Evolutionary conservation across 1,140 invertebrate species (phyloP).

Genomic region (Ctenoplectra terminalis): DNA sequence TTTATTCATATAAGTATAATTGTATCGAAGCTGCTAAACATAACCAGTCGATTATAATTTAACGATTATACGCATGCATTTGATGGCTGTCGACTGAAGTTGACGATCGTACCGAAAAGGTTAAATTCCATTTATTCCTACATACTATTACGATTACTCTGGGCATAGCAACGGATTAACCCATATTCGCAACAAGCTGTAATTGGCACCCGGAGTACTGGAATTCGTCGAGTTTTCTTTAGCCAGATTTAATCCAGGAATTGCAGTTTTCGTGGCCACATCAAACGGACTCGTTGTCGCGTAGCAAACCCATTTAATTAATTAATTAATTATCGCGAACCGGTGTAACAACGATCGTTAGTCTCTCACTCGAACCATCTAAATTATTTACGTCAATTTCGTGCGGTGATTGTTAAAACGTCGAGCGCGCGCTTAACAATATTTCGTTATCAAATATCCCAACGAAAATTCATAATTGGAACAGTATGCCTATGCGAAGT

Average conservation of each 20-base stretch:
- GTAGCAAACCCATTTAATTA: constrained; percentile 46
- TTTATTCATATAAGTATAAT: no score
- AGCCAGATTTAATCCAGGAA: constrained; percentile 29
- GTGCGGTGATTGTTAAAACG: neutral
- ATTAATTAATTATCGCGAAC: constrained; percentile 53
- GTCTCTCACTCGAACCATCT: neutral
- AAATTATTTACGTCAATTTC: constrained; percentile 19
- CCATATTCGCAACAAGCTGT: neutral
- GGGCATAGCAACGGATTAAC: neutral
- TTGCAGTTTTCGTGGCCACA: constrained; percentile 22
- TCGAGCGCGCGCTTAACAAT: neutral
- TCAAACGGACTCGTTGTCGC: constrained; percentile 32
- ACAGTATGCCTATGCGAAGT: neutral
- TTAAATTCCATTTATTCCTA: no score
- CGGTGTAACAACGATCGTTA: constrained; percentile 1
- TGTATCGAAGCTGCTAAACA: no score
- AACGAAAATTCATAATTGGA: neutral
- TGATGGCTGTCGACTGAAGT: no score
- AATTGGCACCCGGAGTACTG: neutral
- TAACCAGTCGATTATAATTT: no score
- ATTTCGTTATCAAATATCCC: neutral
- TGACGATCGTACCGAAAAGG: no score
- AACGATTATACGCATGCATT: no score
- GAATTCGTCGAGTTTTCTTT: constrained; percentile 27
- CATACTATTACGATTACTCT: no score